Percentiles rank a stretch among this genome's conserved stretches.
Evolutionary conservation across 2,888 invertebrate species (phyloP).

Genomic region (Cyclophora albipunctata): DNA sequence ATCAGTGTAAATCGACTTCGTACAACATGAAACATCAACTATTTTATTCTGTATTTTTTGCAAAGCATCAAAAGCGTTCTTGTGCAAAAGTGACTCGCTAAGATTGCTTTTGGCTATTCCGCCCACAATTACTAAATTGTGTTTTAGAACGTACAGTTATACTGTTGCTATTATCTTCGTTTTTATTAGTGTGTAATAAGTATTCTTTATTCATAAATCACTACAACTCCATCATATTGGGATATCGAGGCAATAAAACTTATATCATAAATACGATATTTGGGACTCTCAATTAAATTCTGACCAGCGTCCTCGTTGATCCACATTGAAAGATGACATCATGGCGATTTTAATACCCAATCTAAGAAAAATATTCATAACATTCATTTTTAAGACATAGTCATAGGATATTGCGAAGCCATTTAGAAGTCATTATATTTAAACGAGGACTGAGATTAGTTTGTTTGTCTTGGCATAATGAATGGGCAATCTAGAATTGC

Average conservation of each 20-base stretch:
- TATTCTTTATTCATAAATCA: constrained; percentile 18
- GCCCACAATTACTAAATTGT: constrained; percentile 28
- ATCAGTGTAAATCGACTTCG: constrained; percentile 21
- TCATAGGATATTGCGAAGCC: neutral
- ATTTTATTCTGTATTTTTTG: constrained; percentile 28
- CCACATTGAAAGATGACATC: neutral
- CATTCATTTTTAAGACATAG: neutral
- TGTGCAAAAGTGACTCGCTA: constrained; percentile 28
- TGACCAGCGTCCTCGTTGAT: neutral
- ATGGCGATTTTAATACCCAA: neutral
- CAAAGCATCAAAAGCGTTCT: constrained; percentile 23
- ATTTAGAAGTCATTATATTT: constrained; percentile 1
- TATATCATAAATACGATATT: too few relatives aligned
- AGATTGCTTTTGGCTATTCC: constrained; percentile 31
- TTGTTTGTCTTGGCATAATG: constrained; percentile 22
- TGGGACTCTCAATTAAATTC: too few relatives aligned
- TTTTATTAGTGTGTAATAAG: constrained; percentile 19
- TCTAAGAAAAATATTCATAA: neutral
- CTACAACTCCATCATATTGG: constrained; percentile 11
- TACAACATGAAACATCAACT: constrained; percentile 12
- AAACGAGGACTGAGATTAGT: neutral
- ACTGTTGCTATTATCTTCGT: constrained; percentile 19
- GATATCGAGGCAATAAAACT: neutral
- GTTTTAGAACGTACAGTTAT: constrained; percentile 24
- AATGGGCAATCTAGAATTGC: constrained; percentile 20